These are phyloP conservation scores for Cervus canadensis DNA, from an alignment of 2,113 vertebrate genomes.

Conservation along the genomic window DNA sequence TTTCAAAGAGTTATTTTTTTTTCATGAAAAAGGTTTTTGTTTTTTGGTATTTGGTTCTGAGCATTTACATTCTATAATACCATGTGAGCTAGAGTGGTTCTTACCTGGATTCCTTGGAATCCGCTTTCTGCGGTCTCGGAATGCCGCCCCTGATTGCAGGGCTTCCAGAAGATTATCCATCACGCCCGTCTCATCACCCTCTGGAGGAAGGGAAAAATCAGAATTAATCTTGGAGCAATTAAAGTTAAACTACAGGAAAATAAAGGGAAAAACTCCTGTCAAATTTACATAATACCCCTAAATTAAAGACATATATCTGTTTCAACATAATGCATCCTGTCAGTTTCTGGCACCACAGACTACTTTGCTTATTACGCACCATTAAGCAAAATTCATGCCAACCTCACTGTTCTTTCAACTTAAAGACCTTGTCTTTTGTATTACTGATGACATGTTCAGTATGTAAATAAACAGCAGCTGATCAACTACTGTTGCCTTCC, in stretches of 20 bases:
- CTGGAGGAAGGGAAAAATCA: conserved; percentile 79
- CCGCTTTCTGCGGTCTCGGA: conserved; percentile 96
- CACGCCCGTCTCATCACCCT: conserved; percentile 97
- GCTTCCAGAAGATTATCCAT: conserved; percentile 99
- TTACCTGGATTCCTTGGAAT: conserved; percentile 87
- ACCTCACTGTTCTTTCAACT: conserved; percentile 61
- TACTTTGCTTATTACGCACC: conserved; percentile 65
- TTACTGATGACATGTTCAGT: conserved; percentile 70
- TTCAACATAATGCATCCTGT: conserved; percentile 51
- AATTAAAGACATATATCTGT: conserved; percentile 56
- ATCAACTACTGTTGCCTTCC: conserved; percentile 48
- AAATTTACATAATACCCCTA: conserved; percentile 50
- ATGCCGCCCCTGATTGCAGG: conserved; percentile 97
- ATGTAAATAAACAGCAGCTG: conserved; percentile 72
- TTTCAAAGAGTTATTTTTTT: not conserved
- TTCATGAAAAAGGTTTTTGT: not conserved
- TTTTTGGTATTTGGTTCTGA: not conserved
- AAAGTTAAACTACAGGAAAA: conserved; percentile 53
- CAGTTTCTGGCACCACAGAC: conserved; percentile 57
- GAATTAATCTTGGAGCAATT: conserved; percentile 67
- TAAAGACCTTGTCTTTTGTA: conserved; percentile 68
- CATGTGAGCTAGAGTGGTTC: not conserved
- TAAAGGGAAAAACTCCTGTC: conserved; percentile 31
- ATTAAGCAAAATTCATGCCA: conserved; percentile 72
- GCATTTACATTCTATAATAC: not conserved